These are phyloP conservation scores for Microctonus aethiopoides DNA, from an alignment of 2,888 invertebrate species.

Conservation along the genomic window DNA sequence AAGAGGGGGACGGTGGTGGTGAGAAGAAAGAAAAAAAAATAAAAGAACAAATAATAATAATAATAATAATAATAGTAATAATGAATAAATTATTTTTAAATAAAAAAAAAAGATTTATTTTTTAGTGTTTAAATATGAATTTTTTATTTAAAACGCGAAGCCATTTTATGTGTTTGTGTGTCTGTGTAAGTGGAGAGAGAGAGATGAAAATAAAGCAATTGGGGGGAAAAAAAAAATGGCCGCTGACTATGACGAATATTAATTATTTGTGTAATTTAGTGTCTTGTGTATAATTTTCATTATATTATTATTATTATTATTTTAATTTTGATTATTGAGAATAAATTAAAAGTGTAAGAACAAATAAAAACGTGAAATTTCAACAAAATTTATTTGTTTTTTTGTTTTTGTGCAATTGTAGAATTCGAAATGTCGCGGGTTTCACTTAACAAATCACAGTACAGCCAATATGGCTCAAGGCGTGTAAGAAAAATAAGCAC, in stretches of 20 bases:
- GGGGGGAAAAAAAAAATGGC: slow-evolving; percentile 49
- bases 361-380: no score
- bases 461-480: slow-evolving; percentile 65
- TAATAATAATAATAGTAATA: no score
- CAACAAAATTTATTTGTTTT: no score
- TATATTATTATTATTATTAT: neutral
- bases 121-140: neutral
- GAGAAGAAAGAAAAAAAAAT: neutral
- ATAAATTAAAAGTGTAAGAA: no score
- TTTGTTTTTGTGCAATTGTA: no score
- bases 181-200: neutral
- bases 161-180: neutral
- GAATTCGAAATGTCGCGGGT: slow-evolving; percentile 63
- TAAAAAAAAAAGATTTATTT: no score
- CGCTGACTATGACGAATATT: slow-evolving; percentile 61
- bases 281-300: no score
- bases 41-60: no score
- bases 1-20: neutral
- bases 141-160: neutral
- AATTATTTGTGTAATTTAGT: neutral
- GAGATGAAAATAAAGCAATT: slow-evolving; percentile 19
- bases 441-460: slow-evolving; percentile 66
- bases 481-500: slow-evolving; percentile 65
- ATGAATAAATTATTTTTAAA: no score
- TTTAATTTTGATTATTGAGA: no score